Base-by-base conservation (phyloP, 1,140 invertebrate genomes). In the Lethrus apterus region DNA sequence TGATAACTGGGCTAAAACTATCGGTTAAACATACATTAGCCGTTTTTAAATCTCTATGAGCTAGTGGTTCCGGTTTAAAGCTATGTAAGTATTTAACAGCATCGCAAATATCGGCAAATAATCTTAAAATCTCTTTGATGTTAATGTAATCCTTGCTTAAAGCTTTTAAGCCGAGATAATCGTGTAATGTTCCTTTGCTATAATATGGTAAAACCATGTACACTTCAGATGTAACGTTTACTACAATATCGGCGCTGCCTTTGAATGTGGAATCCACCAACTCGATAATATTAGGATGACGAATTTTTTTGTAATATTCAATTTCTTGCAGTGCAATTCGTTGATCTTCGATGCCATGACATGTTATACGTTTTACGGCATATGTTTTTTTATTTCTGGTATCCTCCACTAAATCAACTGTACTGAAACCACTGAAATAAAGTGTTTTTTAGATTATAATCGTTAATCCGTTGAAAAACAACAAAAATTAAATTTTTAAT, bases 21-120 rank as follows among this genome's bases (percentile, higher is more conserved):
- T 87, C 77, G 17, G 76, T 77, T 15, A 92, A 66, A 54, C 89
- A 74, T 54, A 92, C 77, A 71, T 92, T 92, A 19, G 80, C 82
- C 43, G 87, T 86, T 68, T 93, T 92, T 24, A 92, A 63, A 70
- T 93, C 88, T 60, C 88, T 74, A 61, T 91, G 87, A 41, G 86
- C 85, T 54, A 88, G 72, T 15, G 85, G 78, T 42, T 81, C 72
- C 13, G 86, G 85, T 59, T 78, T 77, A 19, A 75, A 70, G 55
- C 81, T 76, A 65, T 92, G 88, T 60, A 92, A 78, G 41, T 77
- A 79, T 65, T 78, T 78, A 0, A 90, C 68, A 3, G 79, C 86
- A 58, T 87, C 77, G 62, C 85, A 88, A 42, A 90, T 80, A 42
- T 79, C 78, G 46, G 74, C 56, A 64, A 92, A 89, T 44, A 88